A percentile compares a stretch with the other conserved stretches of the same genome.
Evolutionary conservation across 1,140 invertebrate genomes (phyloP).

Genomic region (Drosophila virilis): DNA sequence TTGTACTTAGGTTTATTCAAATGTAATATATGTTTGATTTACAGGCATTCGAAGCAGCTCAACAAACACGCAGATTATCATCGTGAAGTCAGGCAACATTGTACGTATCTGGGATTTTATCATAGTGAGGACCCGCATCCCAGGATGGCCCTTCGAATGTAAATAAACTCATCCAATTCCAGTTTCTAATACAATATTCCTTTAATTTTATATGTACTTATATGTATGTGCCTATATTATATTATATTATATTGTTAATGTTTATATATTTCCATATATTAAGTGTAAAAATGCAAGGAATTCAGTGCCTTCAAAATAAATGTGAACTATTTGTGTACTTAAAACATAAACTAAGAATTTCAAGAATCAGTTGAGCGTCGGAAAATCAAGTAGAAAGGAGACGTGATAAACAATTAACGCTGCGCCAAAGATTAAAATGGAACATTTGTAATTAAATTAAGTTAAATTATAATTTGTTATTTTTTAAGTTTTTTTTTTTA

Average conservation of each 20-base stretch:
- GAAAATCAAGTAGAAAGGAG: no score
- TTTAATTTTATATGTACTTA: slow-evolving; percentile 38
- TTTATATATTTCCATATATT: slow-evolving; percentile 31
- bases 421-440: no score
- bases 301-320: slow-evolving; percentile 37
- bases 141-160: slow-evolving; percentile 17
- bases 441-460: no score
- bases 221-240: slow-evolving; percentile 44
- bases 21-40: background rate
- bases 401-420: no score
- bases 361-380: no score
- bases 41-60: slow-evolving; percentile 37
- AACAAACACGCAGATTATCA: slow-evolving; percentile 26
- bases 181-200: slow-evolving; percentile 20
- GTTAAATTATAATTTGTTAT: background rate
- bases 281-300: slow-evolving; percentile 26
- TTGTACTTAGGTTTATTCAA: background rate
- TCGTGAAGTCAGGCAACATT: slow-evolving; percentile 8
- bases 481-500: background rate
- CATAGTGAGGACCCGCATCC: background rate
- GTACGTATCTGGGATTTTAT: slow-evolving; percentile 2
- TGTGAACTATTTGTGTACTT: slow-evolving; percentile 5
- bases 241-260: slow-evolving; percentile 29
- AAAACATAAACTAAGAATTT: background rate
- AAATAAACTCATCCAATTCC: slow-evolving; percentile 46